A percentile compares a stretch with the other conserved stretches of the same genome.
Conservation (phyloP, 1,140 invertebrate species). For the Aphelinus certus region DNA sequence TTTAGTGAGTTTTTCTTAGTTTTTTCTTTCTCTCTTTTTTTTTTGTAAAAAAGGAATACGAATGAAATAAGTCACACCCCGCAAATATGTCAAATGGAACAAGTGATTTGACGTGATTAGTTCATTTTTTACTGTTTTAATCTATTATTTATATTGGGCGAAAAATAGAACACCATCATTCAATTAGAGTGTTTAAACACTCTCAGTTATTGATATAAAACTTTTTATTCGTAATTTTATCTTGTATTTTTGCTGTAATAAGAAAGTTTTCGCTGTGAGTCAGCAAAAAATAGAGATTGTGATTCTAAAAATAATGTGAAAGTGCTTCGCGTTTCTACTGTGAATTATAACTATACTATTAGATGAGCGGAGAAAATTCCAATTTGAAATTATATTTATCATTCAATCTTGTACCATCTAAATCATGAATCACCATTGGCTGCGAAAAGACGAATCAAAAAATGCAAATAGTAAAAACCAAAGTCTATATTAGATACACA, state of each 20-base stretch:
- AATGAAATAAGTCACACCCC: conserved; percentile 6
- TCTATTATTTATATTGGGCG: conserved; percentile 51
- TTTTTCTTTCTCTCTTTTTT: conserved; percentile 41
- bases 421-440: conserved; percentile 29
- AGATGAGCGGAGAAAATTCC: not conserved
- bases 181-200: conserved; percentile 50
- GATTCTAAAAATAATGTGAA: conserved; percentile 34
- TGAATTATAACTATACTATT: conserved; percentile 7
- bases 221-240: conserved; percentile 39
- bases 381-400: not conserved
- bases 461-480: conserved; percentile 32
- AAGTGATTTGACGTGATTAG: conserved; percentile 39
- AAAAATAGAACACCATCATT: conserved; percentile 46
- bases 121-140: conserved; percentile 61
- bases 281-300: conserved; percentile 37
- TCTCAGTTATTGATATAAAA: conserved; percentile 45
- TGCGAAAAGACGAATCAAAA: conserved; percentile 23
- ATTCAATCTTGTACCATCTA: conserved; percentile 29
- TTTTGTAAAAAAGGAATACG: conserved; percentile 38
- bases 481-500: conserved; percentile 32
- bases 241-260: conserved; percentile 36
- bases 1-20: conserved; percentile 53
- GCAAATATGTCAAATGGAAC: conserved; percentile 1
- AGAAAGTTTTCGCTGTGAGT: conserved; percentile 27
- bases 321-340: conserved; percentile 41